Evolutionary conservation across 1,140 invertebrate species (phyloP).

Genomic region (Saxidomus purpurata): DNA sequence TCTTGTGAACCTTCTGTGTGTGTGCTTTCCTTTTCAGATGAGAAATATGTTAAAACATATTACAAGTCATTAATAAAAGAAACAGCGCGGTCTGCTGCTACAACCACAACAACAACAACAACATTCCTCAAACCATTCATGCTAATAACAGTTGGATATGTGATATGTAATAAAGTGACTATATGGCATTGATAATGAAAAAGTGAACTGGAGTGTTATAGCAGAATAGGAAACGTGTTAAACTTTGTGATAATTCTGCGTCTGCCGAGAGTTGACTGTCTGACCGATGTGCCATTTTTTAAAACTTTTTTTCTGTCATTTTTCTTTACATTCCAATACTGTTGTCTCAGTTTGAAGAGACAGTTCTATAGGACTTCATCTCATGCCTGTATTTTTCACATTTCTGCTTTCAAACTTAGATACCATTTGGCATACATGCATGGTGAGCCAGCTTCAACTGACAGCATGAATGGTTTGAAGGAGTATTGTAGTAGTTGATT

Average conservation of each 20-base stretch:
- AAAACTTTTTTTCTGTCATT: slow-evolving; percentile 7
- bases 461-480: slow-evolving; percentile 46
- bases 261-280: neutral
- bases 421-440: slow-evolving; percentile 14
- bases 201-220: neutral
- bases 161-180: slow-evolving; percentile 25
- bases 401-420: slow-evolving; percentile 14
- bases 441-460: neutral
- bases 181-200: neutral
- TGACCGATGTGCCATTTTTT: neutral
- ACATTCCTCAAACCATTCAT: slow-evolving; percentile 62
- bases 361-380: neutral
- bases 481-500: slow-evolving; percentile 34
- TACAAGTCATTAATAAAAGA: slow-evolving; percentile 43
- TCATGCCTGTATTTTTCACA: neutral
- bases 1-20: slow-evolving; percentile 1
- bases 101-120: slow-evolving; percentile 2
- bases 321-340: slow-evolving; percentile 26
- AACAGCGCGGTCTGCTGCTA: neutral
- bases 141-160: slow-evolving; percentile 44
- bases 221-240: neutral
- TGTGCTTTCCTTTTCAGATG: slow-evolving; percentile 37
- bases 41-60: slow-evolving; percentile 42
- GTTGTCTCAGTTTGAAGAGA: neutral
- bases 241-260: slow-evolving; percentile 8